Conservation (phyloP, 2,888 invertebrate genomes). For the Tachystola acroxantha region DNA sequence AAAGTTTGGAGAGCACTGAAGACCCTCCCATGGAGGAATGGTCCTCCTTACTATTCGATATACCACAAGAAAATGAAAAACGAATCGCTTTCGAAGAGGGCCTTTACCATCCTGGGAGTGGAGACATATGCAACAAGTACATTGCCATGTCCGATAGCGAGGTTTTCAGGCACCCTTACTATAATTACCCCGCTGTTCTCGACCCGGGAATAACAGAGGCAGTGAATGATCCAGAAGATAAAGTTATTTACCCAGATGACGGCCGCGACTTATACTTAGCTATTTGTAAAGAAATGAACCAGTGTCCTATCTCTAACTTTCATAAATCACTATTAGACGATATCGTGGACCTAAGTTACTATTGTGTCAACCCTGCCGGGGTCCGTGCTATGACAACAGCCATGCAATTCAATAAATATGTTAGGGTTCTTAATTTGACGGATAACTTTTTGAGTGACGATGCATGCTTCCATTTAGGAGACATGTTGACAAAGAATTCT, state of each 20-base stretch:
- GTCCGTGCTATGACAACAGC: conserved; percentile 51
- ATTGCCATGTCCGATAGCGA: conserved; percentile 45
- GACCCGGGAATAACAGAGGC: conserved; percentile 55
- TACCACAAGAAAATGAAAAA: conserved; percentile 24
- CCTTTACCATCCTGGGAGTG: conserved; percentile 44
- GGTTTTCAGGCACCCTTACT: conserved; percentile 48
- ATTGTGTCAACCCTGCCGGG: conserved; percentile 47
- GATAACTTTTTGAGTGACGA: conserved; percentile 52
- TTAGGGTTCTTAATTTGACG: conserved; percentile 40
- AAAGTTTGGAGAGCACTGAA: conserved; percentile 18
- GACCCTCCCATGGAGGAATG: conserved; percentile 53
- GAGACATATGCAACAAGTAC: conserved; percentile 49
- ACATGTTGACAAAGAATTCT: conserved; percentile 25
- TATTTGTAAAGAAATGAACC: conserved; percentile 47
- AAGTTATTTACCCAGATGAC: conserved; percentile 39
- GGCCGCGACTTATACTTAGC: conserved; percentile 52
- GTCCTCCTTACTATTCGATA: conserved; percentile 41
- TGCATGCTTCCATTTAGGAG: conserved; percentile 48
- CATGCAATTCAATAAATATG: conserved; percentile 39
- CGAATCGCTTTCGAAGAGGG: conserved; percentile 26
- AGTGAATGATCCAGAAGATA: conserved; percentile 31
- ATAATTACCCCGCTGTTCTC: conserved; percentile 46
- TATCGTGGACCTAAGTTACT: conserved; percentile 48
- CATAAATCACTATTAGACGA: conserved; percentile 33
- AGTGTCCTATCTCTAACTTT: conserved; percentile 40